These are phyloP conservation scores for Choristoneura rosaceana DNA, from an alignment of 2,888 invertebrate genomes.

Conservation along the genomic window DNA sequence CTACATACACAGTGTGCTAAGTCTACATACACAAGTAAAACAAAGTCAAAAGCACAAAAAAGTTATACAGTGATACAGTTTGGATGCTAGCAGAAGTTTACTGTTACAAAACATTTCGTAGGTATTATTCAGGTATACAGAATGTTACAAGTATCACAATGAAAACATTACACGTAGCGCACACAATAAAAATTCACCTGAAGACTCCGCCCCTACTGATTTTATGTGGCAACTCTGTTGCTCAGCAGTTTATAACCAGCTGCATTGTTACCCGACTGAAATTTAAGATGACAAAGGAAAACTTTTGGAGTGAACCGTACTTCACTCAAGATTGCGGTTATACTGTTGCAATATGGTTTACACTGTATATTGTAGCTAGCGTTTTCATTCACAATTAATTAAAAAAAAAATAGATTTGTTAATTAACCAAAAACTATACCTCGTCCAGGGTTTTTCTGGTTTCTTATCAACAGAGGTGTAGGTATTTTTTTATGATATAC, in stretches of 20 bases:
- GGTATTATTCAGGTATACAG: neutral
- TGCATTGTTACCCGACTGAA: slow-evolving; percentile 35
- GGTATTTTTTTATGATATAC: too few relatives aligned
- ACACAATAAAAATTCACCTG: slow-evolving; percentile 19
- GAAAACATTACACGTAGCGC: slow-evolving; percentile 13
- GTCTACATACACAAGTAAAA: too few relatives aligned
- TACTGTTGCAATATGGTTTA: slow-evolving; percentile 26
- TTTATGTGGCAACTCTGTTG: slow-evolving; percentile 26
- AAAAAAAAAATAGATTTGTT: too few relatives aligned
- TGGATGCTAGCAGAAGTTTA: neutral
- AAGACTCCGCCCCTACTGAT: slow-evolving; percentile 20
- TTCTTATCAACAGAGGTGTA: too few relatives aligned
- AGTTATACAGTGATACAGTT: neutral
- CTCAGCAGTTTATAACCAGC: slow-evolving; percentile 34
- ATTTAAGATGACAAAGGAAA: slow-evolving; percentile 44
- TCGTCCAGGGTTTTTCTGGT: neutral
- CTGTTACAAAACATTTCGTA: neutral
- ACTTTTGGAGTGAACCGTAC: slow-evolving; percentile 32
- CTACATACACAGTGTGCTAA: too few relatives aligned
- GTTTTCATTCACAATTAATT: too few relatives aligned
- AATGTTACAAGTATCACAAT: slow-evolving; percentile 12
- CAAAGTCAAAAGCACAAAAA: too few relatives aligned
- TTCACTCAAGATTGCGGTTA: slow-evolving; percentile 28
- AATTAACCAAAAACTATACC: too few relatives aligned
- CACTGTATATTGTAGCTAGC: neutral